These are phyloP conservation scores for Phrynocephalus forsythii DNA, from an alignment of 2,797 vertebrate species.

Conservation along the genomic window DNA sequence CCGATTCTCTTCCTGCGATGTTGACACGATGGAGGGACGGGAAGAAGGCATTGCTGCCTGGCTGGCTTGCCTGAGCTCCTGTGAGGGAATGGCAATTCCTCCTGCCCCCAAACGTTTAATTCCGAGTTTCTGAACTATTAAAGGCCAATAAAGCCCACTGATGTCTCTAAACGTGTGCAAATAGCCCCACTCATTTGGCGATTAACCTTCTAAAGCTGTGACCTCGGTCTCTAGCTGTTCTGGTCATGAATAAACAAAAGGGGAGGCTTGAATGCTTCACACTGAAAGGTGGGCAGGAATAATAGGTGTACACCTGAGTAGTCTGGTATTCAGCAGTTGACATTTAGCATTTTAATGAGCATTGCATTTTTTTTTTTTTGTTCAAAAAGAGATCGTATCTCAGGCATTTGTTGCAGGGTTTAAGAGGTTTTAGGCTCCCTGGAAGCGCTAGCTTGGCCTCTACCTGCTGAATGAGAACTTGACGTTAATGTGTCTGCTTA, in stretches of 20 bases:
- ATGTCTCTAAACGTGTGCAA: constrained; percentile 54
- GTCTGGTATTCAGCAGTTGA: constrained; percentile 32
- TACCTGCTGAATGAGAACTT: neutral
- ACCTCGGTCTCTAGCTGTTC: constrained; percentile 70
- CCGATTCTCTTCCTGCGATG: neutral
- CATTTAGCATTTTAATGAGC: constrained; percentile 62
- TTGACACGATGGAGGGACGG: neutral
- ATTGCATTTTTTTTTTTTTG: constrained; percentile 41
- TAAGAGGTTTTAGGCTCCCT: neutral
- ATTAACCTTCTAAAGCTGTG: constrained; percentile 77
- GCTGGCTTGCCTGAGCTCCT: neutral
- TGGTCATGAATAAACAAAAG: constrained; percentile 68
- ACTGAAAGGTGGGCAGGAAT: constrained; percentile 52
- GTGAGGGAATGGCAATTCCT: neutral
- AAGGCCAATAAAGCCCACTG: constrained; percentile 63
- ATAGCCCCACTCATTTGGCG: constrained; percentile 73
- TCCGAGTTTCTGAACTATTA: constrained; percentile 57
- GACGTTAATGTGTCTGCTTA: neutral
- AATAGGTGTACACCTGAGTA: constrained; percentile 22
- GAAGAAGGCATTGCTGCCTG: neutral
- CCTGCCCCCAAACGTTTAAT: neutral
- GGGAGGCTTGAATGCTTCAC: constrained; percentile 67
- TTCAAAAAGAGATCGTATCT: constrained; percentile 50
- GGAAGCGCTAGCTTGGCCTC: neutral
- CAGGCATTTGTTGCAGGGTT: constrained; percentile 11